Evolutionary conservation across 2,888 invertebrate species (phyloP).

Genomic region (Thyatira batis): DNA sequence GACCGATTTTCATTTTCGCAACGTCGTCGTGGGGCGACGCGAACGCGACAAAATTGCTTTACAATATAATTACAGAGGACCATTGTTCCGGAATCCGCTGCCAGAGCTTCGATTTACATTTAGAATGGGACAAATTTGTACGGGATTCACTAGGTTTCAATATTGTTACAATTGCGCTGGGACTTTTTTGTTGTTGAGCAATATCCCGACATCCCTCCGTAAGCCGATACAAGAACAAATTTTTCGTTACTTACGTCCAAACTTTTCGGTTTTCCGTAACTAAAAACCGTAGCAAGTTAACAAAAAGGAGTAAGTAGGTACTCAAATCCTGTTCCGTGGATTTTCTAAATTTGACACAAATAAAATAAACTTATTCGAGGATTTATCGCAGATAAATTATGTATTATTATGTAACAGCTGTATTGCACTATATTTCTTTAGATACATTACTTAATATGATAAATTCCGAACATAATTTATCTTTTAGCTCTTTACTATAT

Average conservation of each 20-base stretch:
- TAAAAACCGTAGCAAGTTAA: too few species aligned
- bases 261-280: neutral
- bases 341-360: too few species aligned
- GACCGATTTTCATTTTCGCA: conserved; percentile 59
- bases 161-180: conserved; percentile 23
- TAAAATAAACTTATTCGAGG: too few species aligned
- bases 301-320: too few species aligned
- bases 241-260: neutral
- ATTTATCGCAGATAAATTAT: too few species aligned
- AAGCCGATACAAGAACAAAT: neutral
- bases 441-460: too few species aligned
- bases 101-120: conserved; percentile 69
- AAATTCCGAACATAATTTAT: neutral
- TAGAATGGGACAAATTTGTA: conserved; percentile 54
- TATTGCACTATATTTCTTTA: too few species aligned
- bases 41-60: conserved; percentile 67
- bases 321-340: too few species aligned
- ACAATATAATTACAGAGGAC: conserved; percentile 73
- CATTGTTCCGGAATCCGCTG: conserved; percentile 58
- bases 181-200: conserved; percentile 9
- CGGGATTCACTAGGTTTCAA: conserved; percentile 33
- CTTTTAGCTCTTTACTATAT: neutral
- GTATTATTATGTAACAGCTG: too few species aligned
- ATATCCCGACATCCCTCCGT: neutral
- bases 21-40: conserved; percentile 30